Evolutionary conservation across 2,797 vertebrate species (phyloP), one percentile per base, ranked within the genome.

Genomic region (Poeciliopsis infans): DNA sequence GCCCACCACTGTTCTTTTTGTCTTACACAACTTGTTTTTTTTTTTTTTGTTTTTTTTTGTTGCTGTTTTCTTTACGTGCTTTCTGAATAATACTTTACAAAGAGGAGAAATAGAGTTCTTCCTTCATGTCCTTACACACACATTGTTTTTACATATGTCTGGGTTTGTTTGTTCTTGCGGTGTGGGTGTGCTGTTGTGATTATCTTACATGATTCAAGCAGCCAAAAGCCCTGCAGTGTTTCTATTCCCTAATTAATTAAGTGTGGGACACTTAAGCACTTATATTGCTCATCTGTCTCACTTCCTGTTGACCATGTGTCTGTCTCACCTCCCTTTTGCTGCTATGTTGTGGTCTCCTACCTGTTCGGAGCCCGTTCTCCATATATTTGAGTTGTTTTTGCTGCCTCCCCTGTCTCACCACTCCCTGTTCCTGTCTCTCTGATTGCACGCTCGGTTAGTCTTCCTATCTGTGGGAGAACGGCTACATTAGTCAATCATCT

Each of bases 241-340:
- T 87, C 89, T 16, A 12, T 87, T 85, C 84, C 85, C 75, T 89
- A 89, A 93, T 93, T 93, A 93, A 93, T 93, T 87, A 89, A 87
- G 89, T 78, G 76, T 90, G 82, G 81, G 87, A 85, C 86, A 85
- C 74, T 88, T 88, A 71, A 76, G 78, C 88, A 81, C 77, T 79
- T 79, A 79, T 84, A 64, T 83, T 81, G 78, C 85, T 80, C 85
- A 72, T 88, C 79, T 85, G 75, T 83, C 81, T 85, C 46, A 51
- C 82, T 88, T 75, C 72, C 68, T 59, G 81, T 87, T 78, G 75
- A 59, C 80, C 71, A 77, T 81, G 82, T 83, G 74, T 80, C 76
- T 78, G 39, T 87, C 70, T 81, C 78, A 82, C 77, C 79, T 72
- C 57, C 73, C 23, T 11, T 0, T 57, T 51, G 66, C 80, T 53